Evolutionary conservation across 2,113 vertebrate species (phyloP).

Genomic region (Isurus oxyrinchus): DNA sequence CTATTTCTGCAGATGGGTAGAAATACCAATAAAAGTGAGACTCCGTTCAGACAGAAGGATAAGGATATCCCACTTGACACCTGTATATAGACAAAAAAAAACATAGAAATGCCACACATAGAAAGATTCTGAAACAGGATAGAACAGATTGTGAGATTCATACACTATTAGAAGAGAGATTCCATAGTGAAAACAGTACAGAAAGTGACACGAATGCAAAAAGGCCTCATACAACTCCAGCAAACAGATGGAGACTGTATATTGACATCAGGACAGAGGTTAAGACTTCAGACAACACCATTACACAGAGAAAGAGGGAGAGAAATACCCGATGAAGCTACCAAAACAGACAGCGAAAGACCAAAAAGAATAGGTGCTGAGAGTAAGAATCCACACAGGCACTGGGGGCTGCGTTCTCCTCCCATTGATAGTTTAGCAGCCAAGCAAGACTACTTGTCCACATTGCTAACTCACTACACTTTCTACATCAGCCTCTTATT

Average conservation of each 20-base stretch:
- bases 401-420: background rate
- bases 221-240: background rate
- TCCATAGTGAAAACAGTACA: background rate
- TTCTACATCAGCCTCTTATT: background rate
- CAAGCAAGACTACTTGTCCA: too few species aligned
- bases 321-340: background rate
- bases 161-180: background rate
- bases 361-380: background rate
- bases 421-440: background rate
- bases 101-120: background rate
- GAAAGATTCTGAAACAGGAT: background rate
- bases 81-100: background rate
- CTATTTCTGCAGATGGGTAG: too few species aligned
- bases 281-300: background rate
- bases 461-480: background rate
- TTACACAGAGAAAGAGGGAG: background rate
- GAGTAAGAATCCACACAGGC: background rate
- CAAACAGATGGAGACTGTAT: background rate
- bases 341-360: background rate
- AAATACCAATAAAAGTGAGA: background rate
- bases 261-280: background rate
- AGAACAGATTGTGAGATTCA: background rate
- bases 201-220: background rate
- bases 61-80: background rate
- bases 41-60: background rate